Percentiles rank a stretch among this genome's conserved stretches.
phyloP scores from a whole-genome alignment of 1,140 invertebrate species.

The Zaprionus lachaisei region DNA sequence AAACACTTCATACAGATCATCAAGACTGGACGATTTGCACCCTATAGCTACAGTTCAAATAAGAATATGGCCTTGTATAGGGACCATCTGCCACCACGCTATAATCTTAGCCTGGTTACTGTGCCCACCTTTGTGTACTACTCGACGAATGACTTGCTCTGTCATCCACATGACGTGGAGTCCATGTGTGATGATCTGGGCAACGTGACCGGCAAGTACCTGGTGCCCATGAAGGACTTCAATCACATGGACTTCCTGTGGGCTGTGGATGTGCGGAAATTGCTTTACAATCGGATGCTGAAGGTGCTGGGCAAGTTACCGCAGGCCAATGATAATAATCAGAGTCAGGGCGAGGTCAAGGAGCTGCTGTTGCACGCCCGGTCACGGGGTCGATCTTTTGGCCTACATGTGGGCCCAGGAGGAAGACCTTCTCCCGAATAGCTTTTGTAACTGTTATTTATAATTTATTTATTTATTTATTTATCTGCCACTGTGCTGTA shows the following conservation, averaged over 20 bases:
- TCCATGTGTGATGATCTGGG: slow-evolving; percentile 85
- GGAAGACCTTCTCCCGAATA: not conserved
- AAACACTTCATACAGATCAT: slow-evolving; percentile 84
- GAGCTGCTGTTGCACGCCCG: not conserved
- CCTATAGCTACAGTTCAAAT: slow-evolving; percentile 75
- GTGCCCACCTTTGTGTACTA: slow-evolving; percentile 88
- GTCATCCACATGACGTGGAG: slow-evolving; percentile 87
- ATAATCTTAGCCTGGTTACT: slow-evolving; percentile 87
- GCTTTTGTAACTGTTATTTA: slow-evolving; percentile 24
- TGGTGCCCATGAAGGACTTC: slow-evolving; percentile 86
- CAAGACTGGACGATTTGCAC: slow-evolving; percentile 70
- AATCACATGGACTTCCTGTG: slow-evolving; percentile 89
- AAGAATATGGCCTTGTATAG: slow-evolving; percentile 85
- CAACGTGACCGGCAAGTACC: slow-evolving; percentile 86
- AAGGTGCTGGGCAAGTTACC: slow-evolving; percentile 71
- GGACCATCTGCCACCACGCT: slow-evolving; percentile 85
- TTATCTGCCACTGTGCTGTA: slow-evolving; percentile 13
- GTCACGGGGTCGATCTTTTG: slow-evolving; percentile 15
- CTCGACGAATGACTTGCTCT: slow-evolving; percentile 86
- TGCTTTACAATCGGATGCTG: slow-evolving; percentile 87
- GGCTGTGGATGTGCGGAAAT: slow-evolving; percentile 86
- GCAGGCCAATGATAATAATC: not conserved
- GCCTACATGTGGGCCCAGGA: slow-evolving; percentile 6
- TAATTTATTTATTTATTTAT: slow-evolving; percentile 76
- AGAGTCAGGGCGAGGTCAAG: slow-evolving; percentile 18